Percentiles rank a stretch among this genome's conserved stretches.
Evolutionary conservation across 2,113 vertebrate species (phyloP).

Genomic region (Myotis lucifugus): DNA sequence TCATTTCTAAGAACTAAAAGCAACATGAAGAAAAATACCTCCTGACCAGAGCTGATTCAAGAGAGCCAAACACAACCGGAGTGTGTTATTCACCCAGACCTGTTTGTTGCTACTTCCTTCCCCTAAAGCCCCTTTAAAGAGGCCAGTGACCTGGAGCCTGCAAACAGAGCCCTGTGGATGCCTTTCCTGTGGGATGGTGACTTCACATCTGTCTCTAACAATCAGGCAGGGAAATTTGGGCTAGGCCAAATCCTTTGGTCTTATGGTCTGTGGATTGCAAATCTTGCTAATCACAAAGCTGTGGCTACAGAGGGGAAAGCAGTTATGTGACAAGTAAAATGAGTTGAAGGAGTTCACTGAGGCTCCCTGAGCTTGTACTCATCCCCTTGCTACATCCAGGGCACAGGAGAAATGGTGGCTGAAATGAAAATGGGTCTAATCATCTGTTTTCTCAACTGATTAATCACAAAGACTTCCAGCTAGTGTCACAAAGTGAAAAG

Average conservation of each 20-base stretch:
- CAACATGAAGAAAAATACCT: not conserved
- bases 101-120: not conserved
- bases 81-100: not conserved
- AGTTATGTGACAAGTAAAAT: not conserved
- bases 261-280: not conserved
- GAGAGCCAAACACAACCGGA: not conserved
- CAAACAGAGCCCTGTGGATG: not conserved
- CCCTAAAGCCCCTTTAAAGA: not conserved
- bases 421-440: not conserved
- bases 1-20: slow-evolving; percentile 43
- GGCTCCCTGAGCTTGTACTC: not conserved
- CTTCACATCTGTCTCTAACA: not conserved
- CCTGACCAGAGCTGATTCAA: not conserved
- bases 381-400: not conserved
- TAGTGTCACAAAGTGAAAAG: not conserved
- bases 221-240: not conserved
- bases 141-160: not conserved
- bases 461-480: not conserved
- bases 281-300: not conserved
- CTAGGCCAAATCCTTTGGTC: not conserved
- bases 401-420: not conserved
- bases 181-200: not conserved
- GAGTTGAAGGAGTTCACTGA: not conserved
- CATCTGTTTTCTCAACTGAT: not conserved
- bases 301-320: not conserved